phyloP scores from a whole-genome alignment of 2,797 vertebrate species.

The Chelidonichthys spinosus region DNA sequence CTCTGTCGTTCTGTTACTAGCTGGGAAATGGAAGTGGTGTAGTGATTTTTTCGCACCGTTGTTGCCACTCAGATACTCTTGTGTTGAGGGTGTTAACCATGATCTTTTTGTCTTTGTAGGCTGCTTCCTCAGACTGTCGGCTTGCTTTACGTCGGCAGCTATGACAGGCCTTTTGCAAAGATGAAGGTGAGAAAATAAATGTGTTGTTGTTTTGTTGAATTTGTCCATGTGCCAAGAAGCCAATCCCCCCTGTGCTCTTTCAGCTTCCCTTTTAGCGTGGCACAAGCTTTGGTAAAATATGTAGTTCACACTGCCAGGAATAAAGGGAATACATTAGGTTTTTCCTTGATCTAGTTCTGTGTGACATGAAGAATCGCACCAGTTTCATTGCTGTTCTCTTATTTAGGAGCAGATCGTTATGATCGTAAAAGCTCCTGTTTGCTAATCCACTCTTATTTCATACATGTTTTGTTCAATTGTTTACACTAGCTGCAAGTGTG shows the following conservation, averaged over 20 bases:
- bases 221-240: slow-evolving; percentile 18
- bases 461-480: too few relatives aligned
- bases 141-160: slow-evolving; percentile 96
- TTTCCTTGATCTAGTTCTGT: background rate
- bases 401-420: background rate
- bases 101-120: slow-evolving; percentile 81
- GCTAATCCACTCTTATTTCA: background rate
- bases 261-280: slow-evolving; percentile 11
- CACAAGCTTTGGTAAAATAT: background rate
- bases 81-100: slow-evolving; percentile 60
- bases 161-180: slow-evolving; percentile 95
- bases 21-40: slow-evolving; percentile 56
- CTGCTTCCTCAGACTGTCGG: slow-evolving; percentile 93
- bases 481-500: background rate
- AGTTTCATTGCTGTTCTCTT: background rate
- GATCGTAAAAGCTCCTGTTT: background rate
- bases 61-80: slow-evolving; percentile 35
- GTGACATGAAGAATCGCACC: slow-evolving; percentile 6
- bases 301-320: background rate
- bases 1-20: slow-evolving; percentile 71
- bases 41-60: slow-evolving; percentile 45
- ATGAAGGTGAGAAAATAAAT: slow-evolving; percentile 91
- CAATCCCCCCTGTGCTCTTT: slow-evolving; percentile 14
- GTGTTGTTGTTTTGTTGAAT: slow-evolving; percentile 56
- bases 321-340: background rate